Conservation (phyloP, 1,140 invertebrate genomes). For the Drosophila nasuta region DNA sequence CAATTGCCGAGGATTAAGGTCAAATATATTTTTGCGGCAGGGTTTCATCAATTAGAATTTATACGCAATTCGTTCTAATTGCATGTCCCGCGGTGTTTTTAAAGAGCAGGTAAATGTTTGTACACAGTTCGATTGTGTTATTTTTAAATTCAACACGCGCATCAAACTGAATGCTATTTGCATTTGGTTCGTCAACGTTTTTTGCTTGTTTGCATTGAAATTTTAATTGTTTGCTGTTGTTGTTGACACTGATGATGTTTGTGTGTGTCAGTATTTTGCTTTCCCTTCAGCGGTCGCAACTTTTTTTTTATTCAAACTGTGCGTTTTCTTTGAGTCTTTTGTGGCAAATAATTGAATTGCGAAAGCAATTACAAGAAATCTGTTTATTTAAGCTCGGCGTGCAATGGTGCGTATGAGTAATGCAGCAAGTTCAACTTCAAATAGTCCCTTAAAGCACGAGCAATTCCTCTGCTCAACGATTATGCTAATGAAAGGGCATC, state of each 20-base stretch:
- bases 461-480: conserved; percentile 53
- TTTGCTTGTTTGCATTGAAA: conserved; percentile 58
- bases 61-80: not conserved
- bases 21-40: not conserved
- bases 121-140: conserved; percentile 53
- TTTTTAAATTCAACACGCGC: conserved; percentile 43
- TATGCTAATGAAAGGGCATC: conserved; percentile 74
- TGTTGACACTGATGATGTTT: conserved; percentile 54
- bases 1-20: not conserved
- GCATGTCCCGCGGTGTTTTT: conserved; percentile 11
- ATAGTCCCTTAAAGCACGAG: conserved; percentile 42
- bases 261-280: conserved; percentile 17
- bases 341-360: conserved; percentile 70
- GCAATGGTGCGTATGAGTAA: conserved; percentile 51
- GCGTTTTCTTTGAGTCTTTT: conserved; percentile 32
- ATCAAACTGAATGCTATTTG: conserved; percentile 24
- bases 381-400: conserved; percentile 70
- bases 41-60: conserved; percentile 1
- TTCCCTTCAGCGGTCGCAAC: no score
- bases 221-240: conserved; percentile 62
- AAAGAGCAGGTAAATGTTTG: conserved; percentile 54
- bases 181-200: conserved; percentile 30
- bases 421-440: conserved; percentile 33
- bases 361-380: conserved; percentile 76
- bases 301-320: conserved; percentile 12